These are phyloP conservation scores for Porites rus DNA, from an alignment of 92 coral and sea anemone genomes.

Conservation along the genomic window DNA sequence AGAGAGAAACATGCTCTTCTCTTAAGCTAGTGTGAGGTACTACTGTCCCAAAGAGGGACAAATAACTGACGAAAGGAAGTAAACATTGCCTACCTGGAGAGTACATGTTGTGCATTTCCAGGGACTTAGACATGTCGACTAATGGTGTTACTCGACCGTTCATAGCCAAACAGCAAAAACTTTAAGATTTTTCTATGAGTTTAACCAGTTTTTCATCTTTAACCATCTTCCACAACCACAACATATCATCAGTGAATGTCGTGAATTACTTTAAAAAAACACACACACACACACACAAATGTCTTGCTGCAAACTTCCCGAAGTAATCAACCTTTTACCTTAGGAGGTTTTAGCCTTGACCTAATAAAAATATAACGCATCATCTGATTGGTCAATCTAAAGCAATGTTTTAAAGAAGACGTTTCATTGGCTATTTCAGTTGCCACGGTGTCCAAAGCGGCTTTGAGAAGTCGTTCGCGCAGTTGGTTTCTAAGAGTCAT, in stretches of 20 bases:
- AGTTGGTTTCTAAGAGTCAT: too few relatives aligned
- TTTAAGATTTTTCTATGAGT: background rate
- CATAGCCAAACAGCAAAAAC: constrained; percentile 18
- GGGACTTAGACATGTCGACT: constrained; percentile 4
- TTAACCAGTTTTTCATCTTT: background rate
- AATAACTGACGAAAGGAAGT: background rate
- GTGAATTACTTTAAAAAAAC: background rate
- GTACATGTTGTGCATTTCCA: constrained; percentile 20
- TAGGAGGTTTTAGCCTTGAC: background rate
- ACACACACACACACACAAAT: too few relatives aligned
- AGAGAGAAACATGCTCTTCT: background rate
- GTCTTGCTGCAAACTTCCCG: constrained; percentile 10
- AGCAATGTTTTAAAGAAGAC: background rate
- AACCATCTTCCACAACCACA: background rate
- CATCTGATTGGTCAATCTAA: constrained; percentile 5
- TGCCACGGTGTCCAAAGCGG: background rate
- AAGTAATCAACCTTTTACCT: background rate
- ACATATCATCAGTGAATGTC: background rate
- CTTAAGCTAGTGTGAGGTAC: background rate
- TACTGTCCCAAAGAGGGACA: background rate
- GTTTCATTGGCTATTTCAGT: constrained; percentile 7
- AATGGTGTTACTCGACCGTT: constrained; percentile 28
- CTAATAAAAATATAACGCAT: background rate
- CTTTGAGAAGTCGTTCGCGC: background rate
- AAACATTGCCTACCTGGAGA: background rate